Evolutionary conservation across 1,140 invertebrate genomes (phyloP), one percentile per base, ranked within the genome.

Genomic region (Drosophila leontia): DNA sequence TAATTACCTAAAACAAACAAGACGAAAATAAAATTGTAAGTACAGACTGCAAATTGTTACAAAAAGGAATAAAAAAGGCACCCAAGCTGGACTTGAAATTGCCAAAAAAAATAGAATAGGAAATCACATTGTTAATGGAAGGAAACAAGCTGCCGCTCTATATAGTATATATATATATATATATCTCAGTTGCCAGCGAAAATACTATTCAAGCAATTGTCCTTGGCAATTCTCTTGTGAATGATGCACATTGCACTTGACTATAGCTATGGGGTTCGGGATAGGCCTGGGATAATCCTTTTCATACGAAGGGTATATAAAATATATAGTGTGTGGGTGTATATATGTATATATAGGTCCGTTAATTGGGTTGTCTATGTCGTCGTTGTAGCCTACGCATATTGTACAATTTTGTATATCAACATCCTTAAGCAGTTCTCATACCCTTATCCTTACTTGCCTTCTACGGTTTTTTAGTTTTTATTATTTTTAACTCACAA

Each of bases 241-340:
- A 48, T 57, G 48, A 48, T 57, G 48, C 68, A 42, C n/a, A 17
- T 23, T 29, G 41, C 42, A 64, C 39, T 75, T 50, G 39, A 44
- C 64, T 75, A 76, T 69, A 70, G 51, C 61, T 76, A 70, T 34
- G 11, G 61, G 39, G 23, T 60, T 63, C 15, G 45, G 48, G 42
- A 61, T 65, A 58, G 61, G 45, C 44, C 41, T 3, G 60, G 59
- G 17, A 32, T 37, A 61, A 58, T 75, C 58, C 55, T 68, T 78
- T 80, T 59, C 69, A 76, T 79, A 64, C 59, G 45, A 60, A 82
- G 61, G 74, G 78, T 86, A 86, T 86, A 86, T 82, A 86, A 86
- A 86, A 86, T 85, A 85, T 85, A 82, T 76, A 69, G 42, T 76
- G n/a, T 79, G 41, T 70, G 17, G 9, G 15, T 51, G 44, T 59